Base-by-base conservation (phyloP, 2,113 vertebrate genomes). In the Heloderma charlesbogerti region DNA sequence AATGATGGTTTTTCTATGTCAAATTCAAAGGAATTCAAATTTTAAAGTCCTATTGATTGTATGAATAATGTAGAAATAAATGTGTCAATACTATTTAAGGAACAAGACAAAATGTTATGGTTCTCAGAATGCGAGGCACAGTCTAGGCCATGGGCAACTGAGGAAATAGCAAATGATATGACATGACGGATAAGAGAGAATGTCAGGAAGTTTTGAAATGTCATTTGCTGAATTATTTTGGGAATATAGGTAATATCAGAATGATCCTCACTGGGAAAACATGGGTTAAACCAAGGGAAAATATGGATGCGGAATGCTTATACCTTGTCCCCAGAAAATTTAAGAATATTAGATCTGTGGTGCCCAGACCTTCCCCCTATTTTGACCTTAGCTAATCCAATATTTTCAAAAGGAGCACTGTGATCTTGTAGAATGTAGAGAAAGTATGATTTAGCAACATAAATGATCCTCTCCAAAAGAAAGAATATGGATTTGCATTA, bases 111-210 rank as follows among this genome's bases (percentile, higher is more conserved):
- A 66, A 74, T 18, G 43, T 51, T 20, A 43, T 54, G 1, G 13
- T n/a, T 57, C 45, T 57, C 34, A 83, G 12, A 78, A 48, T 66
- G 40, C 45, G 13, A 57, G 7, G 81, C 72, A 22, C 13, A 71
- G 34, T 60, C 34, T 0, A 0, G 1, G 27, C 40, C 29, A 51
- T 1, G 27, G 40, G 2, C 90, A 45, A 13, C 34, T 86, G 1
- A 63, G 54, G 74, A 88, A 15, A 87, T 5, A 43, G 57, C 29
- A 48, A 51, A 88, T 37, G 74, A 80, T n/a, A 37, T 89, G 81
- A 43, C 75, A 54, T 74, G 80, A 66, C 60, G 16, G 29, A 91
- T 40, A 29, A 79, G 34, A 88, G 83, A 81, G 82, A 22, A 81
- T 71, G 91, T 72, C 3, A 90, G 51, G n/a, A 87, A 90, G 37